A percentile compares a stretch with the other conserved stretches of the same genome.
These are phyloP conservation scores for Tachuris rubrigastra DNA, from an alignment of 2,113 vertebrate species.

Conservation along the genomic window DNA sequence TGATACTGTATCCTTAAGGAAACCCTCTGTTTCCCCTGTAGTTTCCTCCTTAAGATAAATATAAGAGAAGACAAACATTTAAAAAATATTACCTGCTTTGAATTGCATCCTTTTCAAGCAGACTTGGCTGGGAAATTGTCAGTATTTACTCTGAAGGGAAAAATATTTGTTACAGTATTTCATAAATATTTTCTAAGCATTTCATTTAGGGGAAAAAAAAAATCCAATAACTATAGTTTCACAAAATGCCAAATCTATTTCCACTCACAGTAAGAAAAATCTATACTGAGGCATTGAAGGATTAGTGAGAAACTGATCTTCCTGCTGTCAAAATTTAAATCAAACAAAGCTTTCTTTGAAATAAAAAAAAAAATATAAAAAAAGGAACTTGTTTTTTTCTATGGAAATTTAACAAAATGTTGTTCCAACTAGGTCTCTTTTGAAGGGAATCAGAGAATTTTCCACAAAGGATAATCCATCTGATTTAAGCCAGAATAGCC, in stretches of 20 bases:
- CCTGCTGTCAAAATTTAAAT: neutral
- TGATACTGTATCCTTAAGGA: neutral
- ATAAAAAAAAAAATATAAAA: neutral
- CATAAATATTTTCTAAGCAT: neutral
- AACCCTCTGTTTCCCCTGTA: neutral
- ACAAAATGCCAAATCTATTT: neutral
- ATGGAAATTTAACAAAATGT: neutral
- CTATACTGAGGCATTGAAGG: neutral
- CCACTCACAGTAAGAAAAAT: neutral
- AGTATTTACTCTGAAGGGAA: neutral
- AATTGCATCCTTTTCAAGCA: neutral
- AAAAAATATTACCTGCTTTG: neutral
- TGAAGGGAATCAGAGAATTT: neutral
- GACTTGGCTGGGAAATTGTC: neutral
- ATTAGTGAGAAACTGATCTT: neutral
- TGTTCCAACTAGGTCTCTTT: neutral
- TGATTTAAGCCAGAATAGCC: neutral
- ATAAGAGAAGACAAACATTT: neutral
- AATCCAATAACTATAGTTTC: neutral
- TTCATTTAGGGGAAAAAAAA: neutral
- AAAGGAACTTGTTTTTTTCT: neutral
- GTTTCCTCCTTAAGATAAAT: conserved; percentile 32
- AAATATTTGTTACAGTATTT: neutral
- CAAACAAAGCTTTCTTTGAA: neutral
- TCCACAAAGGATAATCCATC: neutral